A percentile compares a stretch with the other conserved stretches of the same genome.
Conservation (phyloP, 2,797 vertebrate genomes). For the Myiothlypis chrysogaster region DNA sequence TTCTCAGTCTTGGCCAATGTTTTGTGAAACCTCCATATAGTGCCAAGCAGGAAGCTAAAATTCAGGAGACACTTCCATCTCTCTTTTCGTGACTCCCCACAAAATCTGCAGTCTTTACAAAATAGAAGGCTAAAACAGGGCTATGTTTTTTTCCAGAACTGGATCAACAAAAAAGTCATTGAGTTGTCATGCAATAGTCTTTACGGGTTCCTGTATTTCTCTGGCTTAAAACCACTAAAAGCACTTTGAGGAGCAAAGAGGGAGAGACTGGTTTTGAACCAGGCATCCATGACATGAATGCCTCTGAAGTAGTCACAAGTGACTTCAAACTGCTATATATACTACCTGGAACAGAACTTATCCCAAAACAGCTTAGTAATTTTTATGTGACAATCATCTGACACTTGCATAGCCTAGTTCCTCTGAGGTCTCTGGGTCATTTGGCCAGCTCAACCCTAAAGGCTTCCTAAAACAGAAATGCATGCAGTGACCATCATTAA, state of each 20-base stretch:
- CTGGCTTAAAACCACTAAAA: not conserved
- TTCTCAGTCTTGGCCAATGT: not conserved
- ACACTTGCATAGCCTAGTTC: not conserved
- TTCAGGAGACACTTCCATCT: not conserved
- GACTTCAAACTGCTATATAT: not conserved
- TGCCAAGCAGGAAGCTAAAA: not conserved
- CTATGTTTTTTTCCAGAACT: not conserved
- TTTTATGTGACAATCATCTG: not conserved
- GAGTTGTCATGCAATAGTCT: not conserved
- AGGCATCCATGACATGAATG: not conserved
- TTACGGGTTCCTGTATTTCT: not conserved
- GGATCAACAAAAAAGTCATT: not conserved
- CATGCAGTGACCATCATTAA: not conserved
- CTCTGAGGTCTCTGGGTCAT: not conserved
- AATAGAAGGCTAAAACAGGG: not conserved
- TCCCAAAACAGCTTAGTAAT: not conserved
- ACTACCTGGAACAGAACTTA: not conserved
- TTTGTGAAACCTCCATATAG: not conserved
- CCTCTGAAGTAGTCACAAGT: not conserved
- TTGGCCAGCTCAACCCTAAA: not conserved
- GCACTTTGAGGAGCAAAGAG: not conserved
- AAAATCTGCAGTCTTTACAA: not conserved
- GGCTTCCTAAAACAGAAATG: not conserved
- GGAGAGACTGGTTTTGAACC: not conserved
- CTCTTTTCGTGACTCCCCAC: not conserved